Conservation (phyloP, 2,888 invertebrate genomes). For the Therioaphis trifolii region DNA sequence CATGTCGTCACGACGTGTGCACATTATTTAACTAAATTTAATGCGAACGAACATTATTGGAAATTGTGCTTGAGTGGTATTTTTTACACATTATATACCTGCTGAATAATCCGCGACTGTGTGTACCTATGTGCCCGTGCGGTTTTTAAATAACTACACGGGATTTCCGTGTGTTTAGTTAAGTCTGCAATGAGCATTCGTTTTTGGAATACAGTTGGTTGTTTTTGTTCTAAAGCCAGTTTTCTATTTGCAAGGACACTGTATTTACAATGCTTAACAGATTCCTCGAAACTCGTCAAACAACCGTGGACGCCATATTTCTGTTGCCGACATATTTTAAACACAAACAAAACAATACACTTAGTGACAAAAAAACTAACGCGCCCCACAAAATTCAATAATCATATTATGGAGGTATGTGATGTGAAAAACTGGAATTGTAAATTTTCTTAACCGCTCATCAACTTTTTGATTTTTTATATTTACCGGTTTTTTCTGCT, state of each 20-base stretch:
- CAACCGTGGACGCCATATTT: slow-evolving; percentile 4
- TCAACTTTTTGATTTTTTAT: background rate
- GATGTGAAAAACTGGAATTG: slow-evolving; percentile 1
- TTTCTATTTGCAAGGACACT: background rate
- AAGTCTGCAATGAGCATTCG: background rate
- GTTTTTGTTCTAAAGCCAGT: background rate
- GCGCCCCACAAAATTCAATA: background rate
- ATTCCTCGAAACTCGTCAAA: slow-evolving; percentile 20
- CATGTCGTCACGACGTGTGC: background rate
- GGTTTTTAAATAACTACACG: background rate
- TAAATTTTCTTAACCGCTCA: background rate
- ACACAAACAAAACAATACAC: slow-evolving; percentile 12
- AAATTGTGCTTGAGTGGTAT: background rate
- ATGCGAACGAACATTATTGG: background rate
- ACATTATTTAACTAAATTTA: background rate
- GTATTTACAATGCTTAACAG: background rate
- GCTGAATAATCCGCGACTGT: too few relatives aligned
- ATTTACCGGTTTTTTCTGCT: background rate
- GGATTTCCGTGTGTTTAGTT: background rate
- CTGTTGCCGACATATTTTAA: background rate
- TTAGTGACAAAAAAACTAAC: background rate
- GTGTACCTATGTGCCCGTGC: background rate
- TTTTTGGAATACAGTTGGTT: background rate
- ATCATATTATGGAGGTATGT: too few relatives aligned
- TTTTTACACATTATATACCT: background rate